A percentile compares a stretch with the other conserved stretches of the same genome.
Evolutionary conservation across 2,888 invertebrate genomes (phyloP).

Genomic region (Pimpla rufipes): DNA sequence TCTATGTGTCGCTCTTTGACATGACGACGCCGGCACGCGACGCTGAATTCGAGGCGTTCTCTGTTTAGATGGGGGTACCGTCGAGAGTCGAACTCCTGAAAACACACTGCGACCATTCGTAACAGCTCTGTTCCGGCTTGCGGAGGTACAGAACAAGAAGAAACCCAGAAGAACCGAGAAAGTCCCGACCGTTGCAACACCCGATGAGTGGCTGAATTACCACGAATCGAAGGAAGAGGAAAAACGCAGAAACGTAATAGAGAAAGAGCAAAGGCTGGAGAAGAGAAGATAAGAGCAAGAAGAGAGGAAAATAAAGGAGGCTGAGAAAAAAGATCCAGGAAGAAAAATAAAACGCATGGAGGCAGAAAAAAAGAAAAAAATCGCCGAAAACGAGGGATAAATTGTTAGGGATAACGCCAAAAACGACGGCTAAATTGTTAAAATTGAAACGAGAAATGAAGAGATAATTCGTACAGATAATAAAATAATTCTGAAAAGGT

Average conservation of each 20-base stretch:
- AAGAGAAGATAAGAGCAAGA: slow-evolving; percentile 1
- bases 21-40: too few relatives aligned
- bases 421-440: too few relatives aligned
- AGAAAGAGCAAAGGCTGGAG: slow-evolving; percentile 10
- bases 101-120: background rate
- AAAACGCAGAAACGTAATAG: background rate
- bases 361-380: slow-evolving; percentile 22
- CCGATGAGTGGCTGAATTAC: slow-evolving; percentile 16
- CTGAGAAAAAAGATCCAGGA: slow-evolving; percentile 25
- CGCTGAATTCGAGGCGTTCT: too few relatives aligned
- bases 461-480: too few relatives aligned
- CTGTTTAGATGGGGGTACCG: background rate
- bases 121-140: slow-evolving; percentile 24
- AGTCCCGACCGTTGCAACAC: slow-evolving; percentile 22
- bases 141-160: background rate
- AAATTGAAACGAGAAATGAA: too few relatives aligned
- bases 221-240: slow-evolving; percentile 13
- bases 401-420: too few relatives aligned
- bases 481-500: too few relatives aligned
- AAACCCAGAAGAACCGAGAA: slow-evolving; percentile 9
- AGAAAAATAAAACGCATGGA: slow-evolving; percentile 14
- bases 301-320: background rate
- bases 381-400: too few relatives aligned
- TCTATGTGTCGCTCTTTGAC: too few relatives aligned
- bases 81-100: slow-evolving; percentile 6